Evolutionary conservation across 2,797 vertebrate species (phyloP), one percentile per base, ranked within the genome.

Genomic region (Pseudocheirus occidentalis): DNA sequence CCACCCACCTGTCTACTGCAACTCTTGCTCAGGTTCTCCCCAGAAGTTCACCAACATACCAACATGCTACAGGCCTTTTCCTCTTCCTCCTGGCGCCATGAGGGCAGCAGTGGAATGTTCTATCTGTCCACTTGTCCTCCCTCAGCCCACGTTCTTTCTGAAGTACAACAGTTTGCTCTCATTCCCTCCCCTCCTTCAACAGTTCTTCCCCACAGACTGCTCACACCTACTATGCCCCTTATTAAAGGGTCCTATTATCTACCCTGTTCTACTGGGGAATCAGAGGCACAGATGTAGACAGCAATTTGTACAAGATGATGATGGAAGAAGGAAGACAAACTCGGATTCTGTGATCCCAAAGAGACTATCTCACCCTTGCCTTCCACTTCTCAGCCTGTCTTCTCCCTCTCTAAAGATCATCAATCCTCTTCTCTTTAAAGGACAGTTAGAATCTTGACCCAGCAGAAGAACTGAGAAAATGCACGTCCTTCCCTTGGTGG

Each of bases 371-470:
- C 90, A 90, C 10, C 5, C 81, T 94, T 94, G 73, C 21, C 40
- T 50, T 50, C 16, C 34, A 40, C 34, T 73, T 73, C 34, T 21
- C 34, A 40, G 16, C 81, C 62, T 95, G 2, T 11, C n/a, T 24
- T 90, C 73, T 11, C 46, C 31, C 58, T 94, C 90, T 57, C 92
- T 55, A 92, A 95, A 94, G 94, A 96, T 31, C 53, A 81, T 34
- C 91, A 92, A 56, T 66, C 54, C 87, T 96, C 92, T 97, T 92
- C 56, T 91, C 89, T 95, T 87, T 56, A 93, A 95, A 94, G 21
- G 58, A 81, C 54, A 95, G n/a, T 28, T 81, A 81, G 66, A 81
- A 40, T 40, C 18, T 81, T 81, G 66, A 18, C 18, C 66, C n/a
- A 46, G n/a, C 24, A 66, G 62, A 66, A 81, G 16, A 81, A 18